Conservation (phyloP, 2,113 vertebrate species). For the Jacana jacana region DNA sequence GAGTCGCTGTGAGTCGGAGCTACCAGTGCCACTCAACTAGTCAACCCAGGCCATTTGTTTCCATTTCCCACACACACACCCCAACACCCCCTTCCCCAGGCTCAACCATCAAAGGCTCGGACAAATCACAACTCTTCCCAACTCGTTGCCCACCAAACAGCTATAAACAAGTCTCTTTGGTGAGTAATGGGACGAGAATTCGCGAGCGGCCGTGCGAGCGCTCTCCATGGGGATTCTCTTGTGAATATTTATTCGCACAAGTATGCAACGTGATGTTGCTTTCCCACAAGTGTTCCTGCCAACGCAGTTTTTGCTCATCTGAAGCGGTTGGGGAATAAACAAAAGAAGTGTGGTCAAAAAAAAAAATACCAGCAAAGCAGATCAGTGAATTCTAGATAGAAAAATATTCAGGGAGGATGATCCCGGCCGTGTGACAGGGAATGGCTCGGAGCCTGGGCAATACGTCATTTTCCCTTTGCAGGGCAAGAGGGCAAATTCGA, state of each 20-base stretch:
- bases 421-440: neutral
- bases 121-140: neutral
- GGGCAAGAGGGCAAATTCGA: neutral
- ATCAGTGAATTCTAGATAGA: neutral
- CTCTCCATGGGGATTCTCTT: neutral
- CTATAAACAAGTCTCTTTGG: neutral
- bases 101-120: neutral
- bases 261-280: neutral
- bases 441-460: neutral
- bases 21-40: neutral
- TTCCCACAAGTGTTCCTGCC: constrained; percentile 59
- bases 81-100: neutral
- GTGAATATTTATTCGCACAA: constrained; percentile 18
- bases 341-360: neutral
- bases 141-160: constrained; percentile 28
- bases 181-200: constrained; percentile 26
- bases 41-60: neutral
- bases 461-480: neutral
- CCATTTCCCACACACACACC: neutral
- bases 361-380: neutral
- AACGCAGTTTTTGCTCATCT: neutral
- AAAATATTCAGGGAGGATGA: neutral
- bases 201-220: neutral
- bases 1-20: neutral
- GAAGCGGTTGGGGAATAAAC: constrained; percentile 6